These are phyloP conservation scores for Lacerta bilineata DNA, from an alignment of 2,797 vertebrate species.

Conservation along the genomic window DNA sequence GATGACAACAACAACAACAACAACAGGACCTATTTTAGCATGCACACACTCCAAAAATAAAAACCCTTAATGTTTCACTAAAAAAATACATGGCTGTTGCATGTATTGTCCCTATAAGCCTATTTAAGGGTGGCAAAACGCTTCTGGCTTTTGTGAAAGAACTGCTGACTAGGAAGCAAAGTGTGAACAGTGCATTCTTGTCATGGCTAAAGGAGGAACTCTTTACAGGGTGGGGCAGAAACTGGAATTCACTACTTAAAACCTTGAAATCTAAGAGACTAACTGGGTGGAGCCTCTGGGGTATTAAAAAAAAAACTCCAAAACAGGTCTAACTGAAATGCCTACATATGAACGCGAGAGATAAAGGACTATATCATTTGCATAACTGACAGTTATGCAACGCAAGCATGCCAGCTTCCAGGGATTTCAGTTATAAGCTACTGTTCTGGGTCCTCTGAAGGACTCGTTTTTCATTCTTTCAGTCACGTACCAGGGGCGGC, in stretches of 20 bases:
- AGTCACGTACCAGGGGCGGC: not conserved
- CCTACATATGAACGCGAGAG: not conserved
- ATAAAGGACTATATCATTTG: slow-evolving; percentile 7
- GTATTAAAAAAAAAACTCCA: not conserved
- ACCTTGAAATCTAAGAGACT: not conserved
- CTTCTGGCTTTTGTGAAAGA: not conserved
- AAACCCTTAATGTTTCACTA: not conserved
- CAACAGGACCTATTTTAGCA: too few species aligned
- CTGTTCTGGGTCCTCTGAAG: not conserved
- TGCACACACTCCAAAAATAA: too few species aligned
- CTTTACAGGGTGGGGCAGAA: slow-evolving; percentile 6
- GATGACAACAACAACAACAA: too few species aligned
- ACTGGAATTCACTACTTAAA: slow-evolving; percentile 25
- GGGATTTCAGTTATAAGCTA: not conserved
- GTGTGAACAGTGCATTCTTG: slow-evolving; percentile 21
- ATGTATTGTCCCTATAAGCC: not conserved
- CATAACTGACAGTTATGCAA: slow-evolving; percentile 26
- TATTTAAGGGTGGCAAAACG: not conserved
- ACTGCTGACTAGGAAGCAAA: not conserved
- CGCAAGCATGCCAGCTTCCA: not conserved
- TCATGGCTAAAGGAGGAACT: slow-evolving; percentile 7
- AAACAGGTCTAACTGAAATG: slow-evolving; percentile 20
- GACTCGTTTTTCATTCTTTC: slow-evolving; percentile 3
- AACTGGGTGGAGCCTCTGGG: not conserved
- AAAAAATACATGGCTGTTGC: not conserved